These are phyloP conservation scores for Decapterus maruadsi DNA, from an alignment of 2,797 vertebrate genomes.

Conservation along the genomic window DNA sequence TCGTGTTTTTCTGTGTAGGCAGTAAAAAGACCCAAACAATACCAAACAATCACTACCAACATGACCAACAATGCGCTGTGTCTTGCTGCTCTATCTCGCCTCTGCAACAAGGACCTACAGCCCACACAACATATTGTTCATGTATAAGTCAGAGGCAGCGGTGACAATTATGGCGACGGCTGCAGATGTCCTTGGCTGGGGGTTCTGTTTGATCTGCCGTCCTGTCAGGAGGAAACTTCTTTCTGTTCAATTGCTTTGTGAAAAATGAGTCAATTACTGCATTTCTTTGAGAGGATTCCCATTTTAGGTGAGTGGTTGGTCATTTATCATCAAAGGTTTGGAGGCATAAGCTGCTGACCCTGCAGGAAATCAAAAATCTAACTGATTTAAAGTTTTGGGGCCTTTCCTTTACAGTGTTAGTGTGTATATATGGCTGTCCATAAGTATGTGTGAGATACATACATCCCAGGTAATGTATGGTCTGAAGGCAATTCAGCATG, in stretches of 20 bases:
- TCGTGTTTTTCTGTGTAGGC: slow-evolving; percentile 6
- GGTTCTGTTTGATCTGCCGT: slow-evolving; percentile 49
- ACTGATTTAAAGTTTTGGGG: slow-evolving; percentile 72
- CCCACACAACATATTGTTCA: slow-evolving; percentile 54
- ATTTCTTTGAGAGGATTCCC: slow-evolving; percentile 73
- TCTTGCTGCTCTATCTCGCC: slow-evolving; percentile 2
- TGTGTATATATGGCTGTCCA: slow-evolving; percentile 34
- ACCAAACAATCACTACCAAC: slow-evolving; percentile 1
- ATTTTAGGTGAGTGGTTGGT: slow-evolving; percentile 68
- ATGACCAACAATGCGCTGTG: background rate
- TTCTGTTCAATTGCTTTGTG: slow-evolving; percentile 64
- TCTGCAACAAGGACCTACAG: slow-evolving; percentile 14
- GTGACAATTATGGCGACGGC: slow-evolving; percentile 22
- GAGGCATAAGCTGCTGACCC: slow-evolving; percentile 75
- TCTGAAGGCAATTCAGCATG: slow-evolving; percentile 56
- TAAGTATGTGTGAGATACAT: slow-evolving; percentile 19
- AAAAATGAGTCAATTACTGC: slow-evolving; percentile 82
- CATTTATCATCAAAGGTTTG: slow-evolving; percentile 79
- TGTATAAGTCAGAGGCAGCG: slow-evolving; percentile 40
- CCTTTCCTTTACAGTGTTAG: slow-evolving; percentile 24
- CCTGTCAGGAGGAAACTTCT: slow-evolving; percentile 60
- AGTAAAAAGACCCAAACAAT: slow-evolving; percentile 7
- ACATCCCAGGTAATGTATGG: slow-evolving; percentile 39
- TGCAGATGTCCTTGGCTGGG: slow-evolving; percentile 59
- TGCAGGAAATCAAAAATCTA: slow-evolving; percentile 72